Evolutionary conservation across 2,113 vertebrate genomes (phyloP).

Genomic region (Pseudorasbora parva): DNA sequence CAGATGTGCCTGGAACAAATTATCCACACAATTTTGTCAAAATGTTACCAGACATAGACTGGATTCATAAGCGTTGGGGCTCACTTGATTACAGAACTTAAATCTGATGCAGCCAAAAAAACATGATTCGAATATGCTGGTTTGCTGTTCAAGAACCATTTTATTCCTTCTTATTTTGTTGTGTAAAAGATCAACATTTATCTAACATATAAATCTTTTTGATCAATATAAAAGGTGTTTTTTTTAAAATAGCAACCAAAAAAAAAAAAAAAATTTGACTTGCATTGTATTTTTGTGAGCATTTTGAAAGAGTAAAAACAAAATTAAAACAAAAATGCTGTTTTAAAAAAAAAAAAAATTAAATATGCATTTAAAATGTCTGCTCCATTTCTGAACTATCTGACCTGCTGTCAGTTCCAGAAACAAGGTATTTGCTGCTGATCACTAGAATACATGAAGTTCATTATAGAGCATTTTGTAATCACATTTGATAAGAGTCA

Average conservation of each 20-base stretch:
- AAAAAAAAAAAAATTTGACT: no score
- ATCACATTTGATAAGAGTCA: slow-evolving; percentile 12
- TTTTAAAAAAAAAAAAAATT: no score
- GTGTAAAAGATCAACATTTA: no score
- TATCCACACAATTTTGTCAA: slow-evolving; percentile 13
- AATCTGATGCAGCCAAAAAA: not conserved
- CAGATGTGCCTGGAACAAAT: slow-evolving; percentile 56
- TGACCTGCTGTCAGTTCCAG: not conserved
- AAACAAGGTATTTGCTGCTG: not conserved
- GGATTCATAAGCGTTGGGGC: not conserved
- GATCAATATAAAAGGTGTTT: no score
- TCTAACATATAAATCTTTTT: no score
- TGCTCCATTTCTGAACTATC: not conserved
- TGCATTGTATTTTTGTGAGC: no score
- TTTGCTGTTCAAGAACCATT: no score
- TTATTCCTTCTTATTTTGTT: no score
- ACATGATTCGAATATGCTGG: not conserved
- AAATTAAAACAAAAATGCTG: not conserved
- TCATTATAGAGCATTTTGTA: slow-evolving; percentile 30
- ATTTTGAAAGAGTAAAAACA: no score
- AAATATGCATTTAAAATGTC: not conserved
- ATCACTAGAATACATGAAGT: not conserved
- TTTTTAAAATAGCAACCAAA: no score
- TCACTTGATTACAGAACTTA: slow-evolving; percentile 8
- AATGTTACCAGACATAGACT: slow-evolving; percentile 13